Evolutionary conservation across 2,888 invertebrate genomes (phyloP), one percentile per base, ranked within the genome.

Genomic region (Ophion ventricosus): DNA sequence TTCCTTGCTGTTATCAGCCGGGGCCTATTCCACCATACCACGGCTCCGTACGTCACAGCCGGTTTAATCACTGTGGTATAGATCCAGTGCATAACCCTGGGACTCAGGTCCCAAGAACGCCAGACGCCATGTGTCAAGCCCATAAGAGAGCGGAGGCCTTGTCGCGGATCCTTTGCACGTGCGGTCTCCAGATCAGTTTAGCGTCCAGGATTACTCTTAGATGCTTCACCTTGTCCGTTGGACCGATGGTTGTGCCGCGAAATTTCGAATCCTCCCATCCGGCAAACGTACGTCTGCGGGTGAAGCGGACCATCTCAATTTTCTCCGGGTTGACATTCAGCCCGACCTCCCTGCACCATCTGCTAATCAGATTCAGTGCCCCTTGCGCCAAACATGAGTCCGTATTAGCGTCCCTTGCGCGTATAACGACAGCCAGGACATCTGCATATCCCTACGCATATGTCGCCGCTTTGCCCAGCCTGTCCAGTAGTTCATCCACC

Each of bases 401-500:
- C 23, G 57, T 59, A 20, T 29, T 72, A 40, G 40, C 17, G 40
- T 63, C 61, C 17, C 43, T 61, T 20, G 59, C 59, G 1, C 59
- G 35, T 66, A 67, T n/a, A 2, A 76, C n/a, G 11, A 66, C 25
- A 1, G 76, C 76, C n/a, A 76, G 25, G 35, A 64, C 64, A 64
- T 75, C 63, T 17, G 63, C 75, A 20, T 75, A 64, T 0, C 64
- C 63, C 20, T 57, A 25, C 14, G 57, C 56, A n/a, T 76, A 40
- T n/a, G 66, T 35, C 17, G 69, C 75, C 26, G 29, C n/a, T 7
- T 29, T 64, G 14, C 40, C 8, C 11, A 80, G 57, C 82, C 59
- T 35, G 5, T 23, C 54, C 20, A 80, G 80, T 10, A 80, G 74
- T 14, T 74, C 87, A 75, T 90, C 87, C 11, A 89, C 85, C 10